Conservation (phyloP, 2,113 vertebrate genomes). For the Lipophrys pholis region DNA sequence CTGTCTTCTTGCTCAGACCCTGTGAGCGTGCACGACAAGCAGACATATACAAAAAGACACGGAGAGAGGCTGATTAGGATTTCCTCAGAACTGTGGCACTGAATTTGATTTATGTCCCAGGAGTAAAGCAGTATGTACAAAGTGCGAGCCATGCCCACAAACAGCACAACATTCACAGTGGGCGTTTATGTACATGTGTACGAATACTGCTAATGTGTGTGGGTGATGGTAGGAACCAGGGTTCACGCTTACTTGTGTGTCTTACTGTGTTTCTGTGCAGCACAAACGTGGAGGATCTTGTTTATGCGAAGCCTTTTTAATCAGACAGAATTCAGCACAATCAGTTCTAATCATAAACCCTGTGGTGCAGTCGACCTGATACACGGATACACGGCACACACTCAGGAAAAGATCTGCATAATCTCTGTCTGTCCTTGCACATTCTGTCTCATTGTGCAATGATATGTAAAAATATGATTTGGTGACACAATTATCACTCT, state of each 20-base stretch:
- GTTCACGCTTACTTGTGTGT: conserved; percentile 22
- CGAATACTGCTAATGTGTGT: conserved; percentile 48
- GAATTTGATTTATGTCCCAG: conserved; percentile 58
- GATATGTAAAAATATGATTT: too few relatives aligned
- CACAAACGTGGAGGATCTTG: conserved; percentile 3
- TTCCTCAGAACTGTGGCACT: conserved; percentile 53
- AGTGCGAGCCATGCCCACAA: conserved; percentile 27
- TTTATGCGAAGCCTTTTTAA: conserved; percentile 15
- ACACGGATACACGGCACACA: too few relatives aligned
- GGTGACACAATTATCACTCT: too few relatives aligned
- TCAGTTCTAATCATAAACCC: conserved; percentile 15
- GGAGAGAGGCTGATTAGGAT: conserved; percentile 3
- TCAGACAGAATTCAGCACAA: neutral
- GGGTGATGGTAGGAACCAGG: conserved; percentile 20
- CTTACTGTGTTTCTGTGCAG: conserved; percentile 9
- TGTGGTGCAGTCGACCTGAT: too few relatives aligned
- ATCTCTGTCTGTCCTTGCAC: too few relatives aligned
- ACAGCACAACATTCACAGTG: conserved; percentile 35
- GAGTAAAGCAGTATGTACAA: conserved; percentile 42
- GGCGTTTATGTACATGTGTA: conserved; percentile 41
- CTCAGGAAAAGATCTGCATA: too few relatives aligned
- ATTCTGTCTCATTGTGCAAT: too few relatives aligned
- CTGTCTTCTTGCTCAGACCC: conserved; percentile 96
- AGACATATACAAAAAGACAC: conserved; percentile 11
- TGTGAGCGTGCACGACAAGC: conserved; percentile 60